These are phyloP conservation scores for Philonicus albiceps DNA, from an alignment of 2,888 invertebrate species.

Conservation along the genomic window DNA sequence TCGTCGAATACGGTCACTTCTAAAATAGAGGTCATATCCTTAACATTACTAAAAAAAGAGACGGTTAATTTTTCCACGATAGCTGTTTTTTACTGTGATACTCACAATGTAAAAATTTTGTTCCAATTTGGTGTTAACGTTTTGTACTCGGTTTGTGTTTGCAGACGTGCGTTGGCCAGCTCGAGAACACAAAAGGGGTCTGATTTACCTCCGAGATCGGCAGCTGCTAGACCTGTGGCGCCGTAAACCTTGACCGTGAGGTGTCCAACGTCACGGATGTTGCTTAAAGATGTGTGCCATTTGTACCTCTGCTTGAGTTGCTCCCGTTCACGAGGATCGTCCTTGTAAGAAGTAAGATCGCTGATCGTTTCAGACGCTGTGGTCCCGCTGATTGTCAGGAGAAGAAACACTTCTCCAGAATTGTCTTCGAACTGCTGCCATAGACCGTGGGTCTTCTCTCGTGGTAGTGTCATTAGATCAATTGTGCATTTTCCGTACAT, in stretches of 20 bases:
- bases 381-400: conserved; percentile 94
- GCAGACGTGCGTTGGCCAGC: conserved; percentile 90
- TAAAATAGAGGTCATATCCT: conserved; percentile 93
- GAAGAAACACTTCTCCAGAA: conserved; percentile 81
- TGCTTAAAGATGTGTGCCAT: conserved; percentile 74
- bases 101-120: conserved; percentile 97
- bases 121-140: conserved; percentile 97
- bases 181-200: conserved; percentile 99
- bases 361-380: conserved; percentile 92
- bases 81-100: conserved; percentile 50
- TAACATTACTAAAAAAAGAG: conserved; percentile 73
- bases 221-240: conserved; percentile 87
- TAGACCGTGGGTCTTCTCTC: conserved; percentile 90
- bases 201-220: conserved; percentile 96
- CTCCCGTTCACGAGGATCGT: conserved; percentile 76
- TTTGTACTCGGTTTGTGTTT: conserved; percentile 99
- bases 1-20: conserved; percentile 98
- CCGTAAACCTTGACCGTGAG: conserved; percentile 92
- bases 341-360: conserved; percentile 85
- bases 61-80: background rate
- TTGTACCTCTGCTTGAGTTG: conserved; percentile 66
- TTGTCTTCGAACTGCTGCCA: conserved; percentile 92
- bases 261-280: conserved; percentile 89
- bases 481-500: conserved; percentile 76
- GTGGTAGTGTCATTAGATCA: conserved; percentile 82